Evolutionary conservation across 2,797 vertebrate species (phyloP), one percentile per base, ranked within the genome.

Genomic region (Etheostoma perlongum): DNA sequence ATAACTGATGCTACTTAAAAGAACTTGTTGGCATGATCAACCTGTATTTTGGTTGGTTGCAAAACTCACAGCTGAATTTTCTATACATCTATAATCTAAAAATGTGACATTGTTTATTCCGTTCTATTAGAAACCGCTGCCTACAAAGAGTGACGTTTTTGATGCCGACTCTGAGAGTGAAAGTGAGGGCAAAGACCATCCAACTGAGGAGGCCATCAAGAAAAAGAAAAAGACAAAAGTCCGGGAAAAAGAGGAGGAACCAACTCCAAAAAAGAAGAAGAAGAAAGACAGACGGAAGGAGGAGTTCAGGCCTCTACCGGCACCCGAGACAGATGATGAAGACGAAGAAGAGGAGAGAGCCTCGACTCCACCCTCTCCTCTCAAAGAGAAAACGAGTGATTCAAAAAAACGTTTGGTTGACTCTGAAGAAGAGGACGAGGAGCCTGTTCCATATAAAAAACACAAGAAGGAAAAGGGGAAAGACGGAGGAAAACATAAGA

Each of bases 151-250:
- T 21, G 97, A 98, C 62, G 85, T 97, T 78, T 98, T 97, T 81
- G 96, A 98, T 76, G 96, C 97, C 5, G 96, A 98, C 78, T 97
- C 97, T 0, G 97, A 98, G 74, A 97, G 94, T 0, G 97, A 98
- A 44, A 90, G 90, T 40, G 96, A 97, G 36, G 36, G 36, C 85
- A 93, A 93, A 82, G 97, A 97, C 64, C 86, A 52, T 47, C 89
- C 88, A 1, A 51, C 64, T 0, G 96, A 94, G 54, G 83, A 91
- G 2, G 92, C 93, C 5, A 69, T 95, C 27, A 96, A 96, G 65
- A 97, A 96, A 89, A 98, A 97, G 90, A 99, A 98, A 75, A 99
- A 98, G 88, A 97, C 96, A 62, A 95, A 87, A 88, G 90, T 92
- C 83, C 44, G 49, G 10, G 84, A 91, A 3, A 82, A 84, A 16